Conservation (phyloP, 2,797 vertebrate species). For the Scleropages formosus region DNA sequence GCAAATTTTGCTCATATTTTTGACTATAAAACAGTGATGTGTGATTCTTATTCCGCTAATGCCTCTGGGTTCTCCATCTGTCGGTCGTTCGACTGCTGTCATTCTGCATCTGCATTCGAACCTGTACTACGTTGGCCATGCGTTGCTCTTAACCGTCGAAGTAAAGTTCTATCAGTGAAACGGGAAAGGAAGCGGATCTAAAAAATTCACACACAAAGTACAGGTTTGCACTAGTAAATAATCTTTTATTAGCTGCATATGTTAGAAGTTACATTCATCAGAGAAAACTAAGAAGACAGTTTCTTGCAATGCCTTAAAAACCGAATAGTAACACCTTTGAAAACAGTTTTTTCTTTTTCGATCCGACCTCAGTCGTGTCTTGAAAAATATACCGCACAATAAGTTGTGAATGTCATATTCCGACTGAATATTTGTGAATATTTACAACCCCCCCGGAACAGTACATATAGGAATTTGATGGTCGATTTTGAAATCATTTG, state of each 20-base stretch:
- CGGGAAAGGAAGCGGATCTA: not conserved
- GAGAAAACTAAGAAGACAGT: constrained; percentile 54
- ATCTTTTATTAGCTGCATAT: constrained; percentile 64
- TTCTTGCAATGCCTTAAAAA: constrained; percentile 1
- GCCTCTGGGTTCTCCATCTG: too few relatives aligned
- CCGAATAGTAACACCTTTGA: not conserved
- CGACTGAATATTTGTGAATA: not conserved
- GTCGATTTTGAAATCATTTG: too few relatives aligned
- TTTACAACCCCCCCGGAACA: too few relatives aligned
- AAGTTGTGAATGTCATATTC: not conserved
- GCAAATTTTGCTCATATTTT: too few relatives aligned
- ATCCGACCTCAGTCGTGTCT: not conserved
- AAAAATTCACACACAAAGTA: constrained; percentile 18
- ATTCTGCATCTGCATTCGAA: too few relatives aligned
- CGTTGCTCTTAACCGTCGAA: not conserved
- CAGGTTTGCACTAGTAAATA: constrained; percentile 60
- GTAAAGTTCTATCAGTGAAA: not conserved
- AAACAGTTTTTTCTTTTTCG: not conserved
- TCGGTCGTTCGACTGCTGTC: too few relatives aligned
- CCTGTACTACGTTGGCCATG: too few relatives aligned
- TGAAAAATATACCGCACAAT: not conserved
- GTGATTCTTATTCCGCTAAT: too few relatives aligned
- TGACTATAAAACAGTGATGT: too few relatives aligned
- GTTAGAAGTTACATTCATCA: constrained; percentile 63
- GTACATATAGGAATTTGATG: too few relatives aligned